Conservation (phyloP, 2,888 invertebrate genomes). For the Strigamia maritima region DNA sequence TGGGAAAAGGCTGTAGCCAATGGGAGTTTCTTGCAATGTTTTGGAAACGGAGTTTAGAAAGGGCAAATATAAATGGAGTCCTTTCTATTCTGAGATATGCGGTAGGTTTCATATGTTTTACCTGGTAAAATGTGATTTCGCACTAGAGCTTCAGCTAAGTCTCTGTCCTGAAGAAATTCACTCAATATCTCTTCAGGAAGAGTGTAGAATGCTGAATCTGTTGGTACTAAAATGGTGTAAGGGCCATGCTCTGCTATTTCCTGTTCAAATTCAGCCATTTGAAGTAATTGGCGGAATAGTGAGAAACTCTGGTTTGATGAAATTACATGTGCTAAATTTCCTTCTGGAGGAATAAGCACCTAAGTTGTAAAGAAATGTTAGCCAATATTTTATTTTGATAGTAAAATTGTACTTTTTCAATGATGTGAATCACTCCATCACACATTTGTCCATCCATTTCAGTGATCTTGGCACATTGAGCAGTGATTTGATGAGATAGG, state of each 20-base stretch:
- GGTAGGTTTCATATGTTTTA: constrained; percentile 45
- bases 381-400: not conserved
- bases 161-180: constrained; percentile 55
- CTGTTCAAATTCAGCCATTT: constrained; percentile 57
- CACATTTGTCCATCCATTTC: constrained; percentile 65
- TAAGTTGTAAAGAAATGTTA: constrained; percentile 41
- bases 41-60: no score
- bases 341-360: constrained; percentile 55
- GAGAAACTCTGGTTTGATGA: constrained; percentile 45
- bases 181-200: constrained; percentile 56
- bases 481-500: constrained; percentile 58
- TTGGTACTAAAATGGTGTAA: constrained; percentile 61
- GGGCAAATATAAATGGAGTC: no score
- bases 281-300: constrained; percentile 53
- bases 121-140: constrained; percentile 59
- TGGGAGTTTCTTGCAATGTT: no score
- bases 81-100: no score
- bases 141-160: constrained; percentile 55
- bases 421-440: constrained; percentile 65
- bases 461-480: constrained; percentile 65
- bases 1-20: no score
- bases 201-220: constrained; percentile 59
- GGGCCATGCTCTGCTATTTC: constrained; percentile 55
- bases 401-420: constrained; percentile 57
- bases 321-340: constrained; percentile 57